phyloP scores from a whole-genome alignment of 1,140 invertebrate species.

The Platyscapa corneri region DNA sequence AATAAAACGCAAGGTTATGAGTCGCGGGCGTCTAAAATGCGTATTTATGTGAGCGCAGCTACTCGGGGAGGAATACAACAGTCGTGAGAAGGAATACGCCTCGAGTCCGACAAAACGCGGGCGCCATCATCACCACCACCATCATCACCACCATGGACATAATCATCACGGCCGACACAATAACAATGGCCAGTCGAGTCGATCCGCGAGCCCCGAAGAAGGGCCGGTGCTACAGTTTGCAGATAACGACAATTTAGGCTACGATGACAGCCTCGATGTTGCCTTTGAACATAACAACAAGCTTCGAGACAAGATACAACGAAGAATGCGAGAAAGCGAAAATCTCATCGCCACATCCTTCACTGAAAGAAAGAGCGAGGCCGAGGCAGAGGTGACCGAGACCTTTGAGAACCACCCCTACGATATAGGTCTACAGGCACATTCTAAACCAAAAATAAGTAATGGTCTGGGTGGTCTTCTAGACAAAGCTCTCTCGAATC shows the following conservation, averaged over 20 bases:
- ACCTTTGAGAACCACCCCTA: not conserved
- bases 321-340: slow-evolving; percentile 71
- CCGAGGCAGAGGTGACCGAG: not conserved
- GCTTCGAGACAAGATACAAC: slow-evolving; percentile 71
- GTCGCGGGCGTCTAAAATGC: not conserved
- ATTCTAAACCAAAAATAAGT: slow-evolving; percentile 63
- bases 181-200: slow-evolving; percentile 57
- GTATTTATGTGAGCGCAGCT: slow-evolving; percentile 57
- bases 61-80: slow-evolving; percentile 69
- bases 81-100: slow-evolving; percentile 61
- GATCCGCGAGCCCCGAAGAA: slow-evolving; percentile 59
- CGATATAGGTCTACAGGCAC: not conserved
- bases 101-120: slow-evolving; percentile 49
- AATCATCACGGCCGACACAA: slow-evolving; percentile 31
- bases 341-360: slow-evolving; percentile 69
- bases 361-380: slow-evolving; percentile 55
- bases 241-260: slow-evolving; percentile 62
- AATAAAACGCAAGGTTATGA: not conserved
- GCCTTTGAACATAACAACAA: slow-evolving; percentile 73
- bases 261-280: slow-evolving; percentile 72
- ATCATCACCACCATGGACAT: slow-evolving; percentile 41
- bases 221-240: slow-evolving; percentile 56
- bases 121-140: slow-evolving; percentile 30
- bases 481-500: slow-evolving; percentile 70
- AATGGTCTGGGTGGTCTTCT: slow-evolving; percentile 64